Base-by-base conservation (phyloP, 2,888 invertebrate species). In the Sylvicola cinctus region DNA sequence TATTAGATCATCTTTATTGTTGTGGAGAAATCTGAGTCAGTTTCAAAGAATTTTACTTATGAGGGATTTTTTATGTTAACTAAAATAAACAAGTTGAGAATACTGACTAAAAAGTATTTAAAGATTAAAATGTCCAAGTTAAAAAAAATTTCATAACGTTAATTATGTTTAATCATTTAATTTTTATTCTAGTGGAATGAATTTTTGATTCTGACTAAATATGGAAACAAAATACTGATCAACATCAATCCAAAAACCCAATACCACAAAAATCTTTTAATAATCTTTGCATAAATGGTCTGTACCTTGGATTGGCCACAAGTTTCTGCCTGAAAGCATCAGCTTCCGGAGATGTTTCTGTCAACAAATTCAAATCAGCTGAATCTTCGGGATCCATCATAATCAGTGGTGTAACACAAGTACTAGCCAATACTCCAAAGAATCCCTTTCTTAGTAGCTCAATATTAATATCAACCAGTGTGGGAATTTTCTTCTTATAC, bases 251-350 rank as follows among this genome's bases (percentile, higher is more conserved):
- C 36, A 57, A 44, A 40, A 54, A 56, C 2, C 57, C 57, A 13
- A 47, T 47, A 15, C 54, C 39, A 41, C 56, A 56, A 25, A 57
- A 55, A 36, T 57, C 55, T 17, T 55, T 52, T 0, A 57, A 41
- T 13, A 53, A 50, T 7, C 47, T 47, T 35, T 53, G 52, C 16
- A 55, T 40, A 39, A 52, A 56, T 12, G 47, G 46, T 13, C 49
- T 48, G 41, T 54, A 57, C 40, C 51, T 52, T 5, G 51, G 48
- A 41, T 56, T 55, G 34, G 54, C 49, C n/a, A 55, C 49, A 38
- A 56, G 53, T 35, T 45, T 45, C 3, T 49, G 45, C 1, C 57
- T 47, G 33, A 54, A 46, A 16, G 38, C 40, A 36, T 53, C 50
- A 1, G 53, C 55, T 12, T 42, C 46, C 12, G 49, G 49, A 0